A percentile compares a stretch with the other conserved stretches of the same genome.
These are phyloP conservation scores for Pycnomerus fuliginosus DNA, from an alignment of 2,888 invertebrate species.

Conservation along the genomic window DNA sequence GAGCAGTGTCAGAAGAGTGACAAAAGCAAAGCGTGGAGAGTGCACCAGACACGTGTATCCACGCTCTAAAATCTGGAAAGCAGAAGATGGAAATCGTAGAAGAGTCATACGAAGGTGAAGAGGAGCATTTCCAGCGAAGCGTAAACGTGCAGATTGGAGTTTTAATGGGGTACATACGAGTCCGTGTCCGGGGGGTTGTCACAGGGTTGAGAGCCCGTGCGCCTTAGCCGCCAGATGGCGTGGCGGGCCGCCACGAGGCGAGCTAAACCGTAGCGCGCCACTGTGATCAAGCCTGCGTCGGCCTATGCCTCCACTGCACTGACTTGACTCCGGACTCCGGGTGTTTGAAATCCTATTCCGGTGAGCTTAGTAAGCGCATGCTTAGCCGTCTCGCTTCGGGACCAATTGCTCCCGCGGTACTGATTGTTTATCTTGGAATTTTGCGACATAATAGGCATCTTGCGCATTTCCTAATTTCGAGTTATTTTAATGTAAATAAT, in stretches of 20 bases:
- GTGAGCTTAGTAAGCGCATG: conserved; percentile 16
- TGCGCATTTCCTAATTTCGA: too few relatives aligned
- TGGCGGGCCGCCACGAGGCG: conserved; percentile 71
- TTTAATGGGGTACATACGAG: conserved; percentile 46
- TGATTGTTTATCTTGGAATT: conserved; percentile 23
- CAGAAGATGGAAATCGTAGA: neutral
- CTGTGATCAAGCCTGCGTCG: conserved; percentile 49
- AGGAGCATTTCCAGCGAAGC: conserved; percentile 13
- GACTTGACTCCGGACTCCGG: conserved; percentile 25
- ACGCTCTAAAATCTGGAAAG: too few relatives aligned
- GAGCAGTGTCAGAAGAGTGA: conserved; percentile 8
- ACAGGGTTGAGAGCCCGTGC: conserved; percentile 51
- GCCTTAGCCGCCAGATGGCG: conserved; percentile 69
- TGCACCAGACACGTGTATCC: conserved; percentile 10
- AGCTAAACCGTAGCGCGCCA: conserved; percentile 70
- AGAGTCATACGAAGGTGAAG: neutral
- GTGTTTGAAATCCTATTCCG: conserved; percentile 13
- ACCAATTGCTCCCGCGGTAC: conserved; percentile 11
- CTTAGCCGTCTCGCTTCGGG: conserved; percentile 18
- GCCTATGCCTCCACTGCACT: conserved; percentile 43
- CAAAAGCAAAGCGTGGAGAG: conserved; percentile 12
- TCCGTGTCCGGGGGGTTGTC: conserved; percentile 47
- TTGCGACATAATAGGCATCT: conserved; percentile 13
- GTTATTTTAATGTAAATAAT: too few relatives aligned
- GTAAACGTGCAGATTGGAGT: conserved; percentile 17